A percentile compares a stretch with the other conserved stretches of the same genome.
Evolutionary conservation across 2,888 invertebrate species (phyloP).

Genomic region (Cremastinae sp.): DNA sequence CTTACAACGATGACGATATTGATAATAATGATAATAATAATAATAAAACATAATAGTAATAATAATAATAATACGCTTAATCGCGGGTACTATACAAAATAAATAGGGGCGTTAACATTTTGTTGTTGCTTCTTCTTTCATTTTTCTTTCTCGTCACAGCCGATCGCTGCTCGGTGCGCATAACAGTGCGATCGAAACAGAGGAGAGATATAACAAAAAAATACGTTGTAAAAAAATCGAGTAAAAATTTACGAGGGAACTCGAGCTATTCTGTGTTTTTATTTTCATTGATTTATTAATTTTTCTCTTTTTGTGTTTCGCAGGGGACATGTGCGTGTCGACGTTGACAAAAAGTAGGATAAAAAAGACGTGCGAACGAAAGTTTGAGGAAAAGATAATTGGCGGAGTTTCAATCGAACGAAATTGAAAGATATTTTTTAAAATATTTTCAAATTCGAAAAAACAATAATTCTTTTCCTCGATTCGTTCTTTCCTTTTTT

Average conservation of each 20-base stretch:
- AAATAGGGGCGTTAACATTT: slow-evolving; percentile 46
- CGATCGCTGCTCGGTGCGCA: slow-evolving; percentile 39
- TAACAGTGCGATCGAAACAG: slow-evolving; percentile 32
- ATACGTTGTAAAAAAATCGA: slow-evolving; percentile 2
- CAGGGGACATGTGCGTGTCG: slow-evolving; percentile 9
- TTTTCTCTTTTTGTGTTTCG: slow-evolving; percentile 1
- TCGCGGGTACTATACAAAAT: slow-evolving; percentile 57
- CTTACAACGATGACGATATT: slow-evolving; percentile 4
- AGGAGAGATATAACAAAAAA: slow-evolving; percentile 7
- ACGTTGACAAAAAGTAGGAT: slow-evolving; percentile 7
- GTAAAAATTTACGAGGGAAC: not conserved
- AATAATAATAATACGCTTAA: slow-evolving; percentile 42
- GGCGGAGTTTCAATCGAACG: not conserved
- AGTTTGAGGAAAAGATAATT: not conserved
- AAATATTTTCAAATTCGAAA: slow-evolving; percentile 15
- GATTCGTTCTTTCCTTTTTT: slow-evolving; percentile 30
- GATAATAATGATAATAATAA: slow-evolving; percentile 18
- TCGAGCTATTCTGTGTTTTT: slow-evolving; percentile 3
- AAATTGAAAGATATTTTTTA: not conserved
- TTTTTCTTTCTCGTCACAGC: slow-evolving; percentile 37
- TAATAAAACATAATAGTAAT: slow-evolving; percentile 36
- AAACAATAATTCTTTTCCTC: slow-evolving; percentile 27
- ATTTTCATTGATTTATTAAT: slow-evolving; percentile 18
- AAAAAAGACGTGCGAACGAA: not conserved
- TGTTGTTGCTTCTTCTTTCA: slow-evolving; percentile 12